Conservation (phyloP, 2,888 invertebrate genomes). For the Idaea biselata region DNA sequence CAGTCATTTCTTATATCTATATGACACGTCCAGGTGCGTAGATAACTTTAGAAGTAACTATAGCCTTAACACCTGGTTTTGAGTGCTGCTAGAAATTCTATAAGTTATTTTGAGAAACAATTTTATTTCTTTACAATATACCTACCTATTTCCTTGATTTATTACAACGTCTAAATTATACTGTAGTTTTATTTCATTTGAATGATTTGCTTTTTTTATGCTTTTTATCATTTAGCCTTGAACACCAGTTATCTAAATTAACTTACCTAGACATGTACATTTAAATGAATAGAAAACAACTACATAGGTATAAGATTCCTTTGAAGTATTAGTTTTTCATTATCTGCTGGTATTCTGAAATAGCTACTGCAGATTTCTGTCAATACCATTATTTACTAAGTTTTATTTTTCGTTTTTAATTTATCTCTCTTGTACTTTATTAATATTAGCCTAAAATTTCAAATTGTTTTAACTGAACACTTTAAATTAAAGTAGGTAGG, state of each 20-base stretch:
- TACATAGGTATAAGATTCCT: no score
- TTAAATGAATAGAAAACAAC: not conserved
- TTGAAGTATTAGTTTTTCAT: no score
- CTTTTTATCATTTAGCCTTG: not conserved
- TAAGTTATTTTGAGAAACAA: not conserved
- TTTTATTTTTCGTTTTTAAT: no score
- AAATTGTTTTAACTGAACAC: no score
- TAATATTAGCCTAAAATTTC: no score
- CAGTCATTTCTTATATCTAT: not conserved
- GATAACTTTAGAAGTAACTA: not conserved
- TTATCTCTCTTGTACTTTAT: no score
- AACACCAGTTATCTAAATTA: not conserved
- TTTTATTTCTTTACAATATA: not conserved
- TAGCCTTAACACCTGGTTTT: not conserved
- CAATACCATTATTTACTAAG: no score
- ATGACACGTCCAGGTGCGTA: slow-evolving; percentile 1
- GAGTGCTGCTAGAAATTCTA: not conserved
- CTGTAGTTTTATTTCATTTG: not conserved
- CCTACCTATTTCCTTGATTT: not conserved
- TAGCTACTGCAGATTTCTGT: no score
- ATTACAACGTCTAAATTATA: not conserved
- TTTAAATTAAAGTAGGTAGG: no score
- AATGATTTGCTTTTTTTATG: not conserved
- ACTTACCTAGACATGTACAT: not conserved
- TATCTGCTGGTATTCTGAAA: no score